Evolutionary conservation across 2,113 vertebrate genomes (phyloP).

Genomic region (Axis porcinus): DNA sequence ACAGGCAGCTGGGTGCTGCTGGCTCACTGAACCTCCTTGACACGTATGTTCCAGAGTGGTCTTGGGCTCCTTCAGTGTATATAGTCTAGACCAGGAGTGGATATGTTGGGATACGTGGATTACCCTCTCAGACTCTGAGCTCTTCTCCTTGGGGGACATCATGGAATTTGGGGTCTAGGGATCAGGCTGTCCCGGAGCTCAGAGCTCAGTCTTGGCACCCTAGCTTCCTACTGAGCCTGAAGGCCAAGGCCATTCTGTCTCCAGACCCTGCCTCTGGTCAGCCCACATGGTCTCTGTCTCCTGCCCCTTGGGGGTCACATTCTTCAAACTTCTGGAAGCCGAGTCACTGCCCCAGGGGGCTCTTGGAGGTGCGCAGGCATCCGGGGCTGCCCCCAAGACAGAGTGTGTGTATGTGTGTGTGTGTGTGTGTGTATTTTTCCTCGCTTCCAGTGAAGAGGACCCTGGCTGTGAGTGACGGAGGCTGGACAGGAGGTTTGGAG

Average conservation of each 20-base stretch:
- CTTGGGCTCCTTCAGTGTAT: rapidly evolving
- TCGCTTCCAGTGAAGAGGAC: background rate
- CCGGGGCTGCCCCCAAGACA: background rate
- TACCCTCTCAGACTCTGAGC: background rate
- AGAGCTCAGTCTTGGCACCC: background rate
- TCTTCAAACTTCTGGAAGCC: background rate
- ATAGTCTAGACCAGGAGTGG: background rate
- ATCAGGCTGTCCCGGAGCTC: background rate
- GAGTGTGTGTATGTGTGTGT: too few relatives aligned
- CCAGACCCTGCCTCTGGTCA: background rate
- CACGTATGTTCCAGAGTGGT: too few relatives aligned
- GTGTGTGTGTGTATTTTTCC: too few relatives aligned
- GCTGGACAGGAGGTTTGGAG: background rate
- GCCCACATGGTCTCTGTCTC: background rate
- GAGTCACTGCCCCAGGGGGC: background rate
- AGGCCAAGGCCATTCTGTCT: background rate
- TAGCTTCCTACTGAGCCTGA: background rate
- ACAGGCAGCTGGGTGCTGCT: background rate
- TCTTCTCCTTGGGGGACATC: background rate
- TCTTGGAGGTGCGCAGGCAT: background rate
- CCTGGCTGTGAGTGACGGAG: background rate
- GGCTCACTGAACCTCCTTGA: background rate
- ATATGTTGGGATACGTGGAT: too few relatives aligned
- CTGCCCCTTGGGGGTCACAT: too few relatives aligned
- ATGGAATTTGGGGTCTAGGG: background rate